These are phyloP conservation scores for Helobdella robusta DNA, from an alignment of 2,888 invertebrate species.

Conservation along the genomic window DNA sequence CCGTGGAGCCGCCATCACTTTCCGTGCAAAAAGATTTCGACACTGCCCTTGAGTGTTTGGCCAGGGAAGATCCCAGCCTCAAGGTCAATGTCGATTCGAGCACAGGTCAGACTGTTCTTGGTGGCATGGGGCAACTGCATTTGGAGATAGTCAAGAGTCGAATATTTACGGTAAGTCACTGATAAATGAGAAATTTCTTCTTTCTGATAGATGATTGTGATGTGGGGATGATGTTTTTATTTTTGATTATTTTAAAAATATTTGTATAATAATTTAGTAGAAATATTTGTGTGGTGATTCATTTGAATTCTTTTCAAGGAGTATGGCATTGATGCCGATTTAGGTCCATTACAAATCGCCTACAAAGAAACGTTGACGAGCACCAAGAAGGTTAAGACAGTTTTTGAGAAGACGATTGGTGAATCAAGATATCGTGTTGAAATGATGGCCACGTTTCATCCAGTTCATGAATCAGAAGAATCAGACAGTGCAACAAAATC, in stretches of 20 bases:
- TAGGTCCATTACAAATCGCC: conserved; percentile 83
- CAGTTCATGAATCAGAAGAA: conserved; percentile 39
- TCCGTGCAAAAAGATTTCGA: conserved; percentile 68
- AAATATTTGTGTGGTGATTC: not conserved
- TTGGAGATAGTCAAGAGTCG: conserved; percentile 82
- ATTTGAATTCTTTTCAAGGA: conserved; percentile 52
- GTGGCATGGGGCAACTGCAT: conserved; percentile 94
- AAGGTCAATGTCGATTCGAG: conserved; percentile 63
- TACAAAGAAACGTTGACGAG: conserved; percentile 68
- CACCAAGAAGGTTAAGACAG: conserved; percentile 45
- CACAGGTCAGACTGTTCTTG: conserved; percentile 70
- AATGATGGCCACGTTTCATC: conserved; percentile 59
- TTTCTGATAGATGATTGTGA: not conserved
- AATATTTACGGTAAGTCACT: conserved; percentile 55
- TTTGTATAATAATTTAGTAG: not conserved
- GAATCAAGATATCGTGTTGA: conserved; percentile 57
- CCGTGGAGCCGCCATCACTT: conserved; percentile 79
- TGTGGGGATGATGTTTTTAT: no score
- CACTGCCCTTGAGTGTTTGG: conserved; percentile 66
- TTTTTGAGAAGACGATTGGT: conserved; percentile 61
- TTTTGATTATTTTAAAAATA: not conserved
- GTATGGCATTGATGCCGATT: conserved; percentile 78
- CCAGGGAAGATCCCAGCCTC: conserved; percentile 73
- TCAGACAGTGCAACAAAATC: no score
- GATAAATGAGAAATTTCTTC: not conserved